These are phyloP conservation scores for Diglossa cyanea DNA, from an alignment of 2,797 vertebrate species.

Conservation along the genomic window DNA sequence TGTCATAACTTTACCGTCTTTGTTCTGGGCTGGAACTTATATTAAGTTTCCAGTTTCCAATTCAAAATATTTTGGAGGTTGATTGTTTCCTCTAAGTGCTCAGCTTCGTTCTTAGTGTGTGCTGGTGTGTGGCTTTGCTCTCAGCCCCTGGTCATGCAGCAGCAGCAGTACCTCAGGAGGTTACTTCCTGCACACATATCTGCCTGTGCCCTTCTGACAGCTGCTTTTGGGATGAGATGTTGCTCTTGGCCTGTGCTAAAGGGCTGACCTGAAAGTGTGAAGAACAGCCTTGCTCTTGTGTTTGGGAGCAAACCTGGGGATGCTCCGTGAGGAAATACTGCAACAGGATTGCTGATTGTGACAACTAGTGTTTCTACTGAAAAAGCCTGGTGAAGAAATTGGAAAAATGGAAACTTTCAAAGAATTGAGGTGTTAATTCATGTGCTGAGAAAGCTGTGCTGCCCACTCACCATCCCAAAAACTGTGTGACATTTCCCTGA, in stretches of 20 bases:
- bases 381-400: background rate
- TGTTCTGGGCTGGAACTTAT: background rate
- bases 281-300: background rate
- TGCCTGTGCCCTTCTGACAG: background rate
- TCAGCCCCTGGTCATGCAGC: background rate
- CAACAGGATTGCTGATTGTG: background rate
- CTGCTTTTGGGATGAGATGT: background rate
- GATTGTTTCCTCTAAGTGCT: background rate
- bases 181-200: rapidly evolving
- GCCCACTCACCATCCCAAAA: background rate
- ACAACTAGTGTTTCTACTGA: background rate
- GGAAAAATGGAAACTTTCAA: background rate
- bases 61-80: background rate
- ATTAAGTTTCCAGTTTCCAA: background rate
- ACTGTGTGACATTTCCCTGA: background rate
- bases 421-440: background rate
- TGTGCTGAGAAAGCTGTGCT: background rate
- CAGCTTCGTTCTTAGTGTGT: background rate
- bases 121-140: background rate
- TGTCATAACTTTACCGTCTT: rapidly evolving
- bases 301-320: background rate
- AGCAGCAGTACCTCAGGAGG: background rate
- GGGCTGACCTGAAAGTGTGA: background rate
- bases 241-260: background rate
- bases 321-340: background rate